Conservation (phyloP, 2,888 invertebrate species). For the Tenodera sinensis region DNA sequence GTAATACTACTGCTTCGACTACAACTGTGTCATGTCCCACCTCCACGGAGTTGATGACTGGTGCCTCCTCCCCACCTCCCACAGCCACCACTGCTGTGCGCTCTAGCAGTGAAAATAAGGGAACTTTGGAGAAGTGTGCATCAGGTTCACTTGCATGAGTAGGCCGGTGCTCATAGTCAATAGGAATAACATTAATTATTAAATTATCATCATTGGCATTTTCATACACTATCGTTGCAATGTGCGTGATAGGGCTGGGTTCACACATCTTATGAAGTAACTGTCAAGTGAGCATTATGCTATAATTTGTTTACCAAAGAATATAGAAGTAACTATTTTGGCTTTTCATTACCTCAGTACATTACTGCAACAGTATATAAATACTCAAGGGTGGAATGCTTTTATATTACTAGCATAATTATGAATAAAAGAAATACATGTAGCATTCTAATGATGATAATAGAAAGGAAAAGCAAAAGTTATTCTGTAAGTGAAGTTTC, state of each 20-base stretch:
- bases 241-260: not conserved
- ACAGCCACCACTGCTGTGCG: conserved; percentile 24
- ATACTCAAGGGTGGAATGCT: not conserved
- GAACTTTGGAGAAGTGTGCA: conserved; percentile 12
- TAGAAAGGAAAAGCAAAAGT: not conserved
- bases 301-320: not conserved
- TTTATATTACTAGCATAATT: not conserved
- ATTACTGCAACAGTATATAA: not conserved
- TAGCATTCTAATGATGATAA: not conserved
- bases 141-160: conserved; percentile 25
- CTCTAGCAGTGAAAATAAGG: conserved; percentile 28
- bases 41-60: conserved; percentile 24
- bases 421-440: not conserved
- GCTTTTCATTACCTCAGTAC: not conserved
- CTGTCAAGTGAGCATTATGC: not conserved
- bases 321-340: not conserved
- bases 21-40: conserved; percentile 27
- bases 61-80: not conserved
- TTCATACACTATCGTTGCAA: not conserved
- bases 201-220: not conserved
- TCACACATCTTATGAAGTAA: not conserved
- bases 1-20: conserved; percentile 3
- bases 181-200: not conserved
- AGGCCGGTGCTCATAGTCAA: not conserved
- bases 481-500: not conserved